Base-by-base conservation (phyloP, 2,797 vertebrate genomes). In the Heliangelus exortis region DNA sequence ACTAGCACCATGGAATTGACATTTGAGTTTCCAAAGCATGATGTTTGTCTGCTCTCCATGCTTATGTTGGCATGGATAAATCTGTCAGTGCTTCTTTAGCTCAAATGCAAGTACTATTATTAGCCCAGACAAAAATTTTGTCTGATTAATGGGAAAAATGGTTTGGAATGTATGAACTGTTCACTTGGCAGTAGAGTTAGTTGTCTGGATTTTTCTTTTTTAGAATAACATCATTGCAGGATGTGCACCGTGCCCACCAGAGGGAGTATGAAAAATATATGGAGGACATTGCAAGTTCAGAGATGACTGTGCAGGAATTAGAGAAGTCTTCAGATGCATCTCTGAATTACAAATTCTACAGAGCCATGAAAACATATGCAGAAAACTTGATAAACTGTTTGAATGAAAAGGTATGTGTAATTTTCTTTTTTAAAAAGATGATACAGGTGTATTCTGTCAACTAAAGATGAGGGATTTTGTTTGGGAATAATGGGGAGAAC, bases 351-450 rank as follows among this genome's bases (percentile, higher is more conserved):
- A 98, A 84, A 89, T 99, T 99, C 97, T 99, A 98, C 96, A 98
- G 98, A 71, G 89, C 92, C 93, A 99, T 98, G 98, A 98, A 98
- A 63, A 92, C 96, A 39, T 99, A 98, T 3, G 94, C 97, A 48
- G 98, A 98, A 94, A 99, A 99, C 96, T 96, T 99, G 96, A 97
- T 99, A 81, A 98, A 99, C 89, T 99, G 99, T 97, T 97, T 99
- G 59, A 98, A 97, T 89, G 98, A 99, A 97, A 99, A 99, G 97
- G 99, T 99, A 91, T 12, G 48, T 85, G 2, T 36, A 3, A 79
- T 53, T 92, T 66, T 6, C 2, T 71, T 0, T 13, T 39, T 61
- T 54, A 41, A 57, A 59, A 3, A 8, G 15, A 22, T 62, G 3
- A 22, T 47, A 51, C 68, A 65, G 7, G 2, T 92, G 3, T 3